A percentile compares a stretch with the other conserved stretches of the same genome.
Evolutionary conservation across 2,113 vertebrate genomes (phyloP).

Genomic region (Electrona antarctica): DNA sequence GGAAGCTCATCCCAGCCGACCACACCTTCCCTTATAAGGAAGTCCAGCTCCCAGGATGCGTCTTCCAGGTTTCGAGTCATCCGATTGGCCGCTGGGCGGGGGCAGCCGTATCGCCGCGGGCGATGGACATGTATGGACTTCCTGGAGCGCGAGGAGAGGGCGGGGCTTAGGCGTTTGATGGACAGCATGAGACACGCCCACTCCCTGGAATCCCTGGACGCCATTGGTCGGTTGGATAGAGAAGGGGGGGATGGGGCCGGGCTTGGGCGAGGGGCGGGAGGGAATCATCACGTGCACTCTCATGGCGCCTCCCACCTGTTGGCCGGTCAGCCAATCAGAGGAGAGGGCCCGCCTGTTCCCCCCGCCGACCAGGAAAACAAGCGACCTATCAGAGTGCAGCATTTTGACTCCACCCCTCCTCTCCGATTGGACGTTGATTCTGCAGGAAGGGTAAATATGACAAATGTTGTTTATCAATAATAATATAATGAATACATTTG

Average conservation of each 20-base stretch:
- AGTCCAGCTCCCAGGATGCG: slow-evolving; percentile 54
- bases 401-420: slow-evolving; percentile 32
- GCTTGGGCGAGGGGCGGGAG: slow-evolving; percentile 15
- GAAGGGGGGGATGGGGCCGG: slow-evolving; percentile 31
- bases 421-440: slow-evolving; percentile 57
- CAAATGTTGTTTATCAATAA: too few species aligned
- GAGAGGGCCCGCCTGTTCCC: slow-evolving; percentile 44
- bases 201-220: slow-evolving; percentile 84
- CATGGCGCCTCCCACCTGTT: slow-evolving; percentile 57
- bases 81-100: slow-evolving; percentile 78
- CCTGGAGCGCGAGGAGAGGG: slow-evolving; percentile 76
- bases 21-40: slow-evolving; percentile 60
- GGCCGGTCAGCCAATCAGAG: slow-evolving; percentile 25
- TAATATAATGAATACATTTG: too few species aligned
- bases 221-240: slow-evolving; percentile 57
- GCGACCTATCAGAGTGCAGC: neutral
- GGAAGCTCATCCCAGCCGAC: slow-evolving; percentile 73
- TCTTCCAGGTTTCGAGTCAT: slow-evolving; percentile 85
- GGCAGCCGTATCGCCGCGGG: slow-evolving; percentile 81
- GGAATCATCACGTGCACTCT: slow-evolving; percentile 51
- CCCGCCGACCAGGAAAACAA: slow-evolving; percentile 35
- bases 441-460: slow-evolving; percentile 51
- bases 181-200: slow-evolving; percentile 83
- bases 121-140: slow-evolving; percentile 88
- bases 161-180: slow-evolving; percentile 67